phyloP scores from a whole-genome alignment of 2,888 invertebrate species.

The Archips xylosteana region DNA sequence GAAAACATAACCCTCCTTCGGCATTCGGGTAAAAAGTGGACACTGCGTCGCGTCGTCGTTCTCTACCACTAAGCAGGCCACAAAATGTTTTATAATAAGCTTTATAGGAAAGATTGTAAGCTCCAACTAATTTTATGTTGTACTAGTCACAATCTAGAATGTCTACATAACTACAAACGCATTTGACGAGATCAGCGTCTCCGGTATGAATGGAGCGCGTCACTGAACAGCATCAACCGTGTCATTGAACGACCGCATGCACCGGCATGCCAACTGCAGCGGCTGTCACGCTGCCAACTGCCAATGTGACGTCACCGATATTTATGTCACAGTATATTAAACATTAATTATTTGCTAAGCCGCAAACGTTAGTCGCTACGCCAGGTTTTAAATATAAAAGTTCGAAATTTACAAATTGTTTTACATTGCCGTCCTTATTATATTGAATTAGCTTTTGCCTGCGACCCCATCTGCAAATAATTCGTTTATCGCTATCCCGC shows the following conservation, averaged over 20 bases:
- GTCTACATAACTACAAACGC: conserved; percentile 1
- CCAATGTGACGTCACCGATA: conserved; percentile 35
- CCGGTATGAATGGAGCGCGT: conserved; percentile 74
- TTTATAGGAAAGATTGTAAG: not conserved
- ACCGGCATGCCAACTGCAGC: conserved; percentile 40
- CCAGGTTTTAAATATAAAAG: conserved; percentile 6
- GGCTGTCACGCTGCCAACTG: conserved; percentile 34
- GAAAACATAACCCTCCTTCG: too few relatives aligned
- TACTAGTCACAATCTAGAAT: not conserved
- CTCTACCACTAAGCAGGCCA: too few relatives aligned
- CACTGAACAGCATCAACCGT: conserved; percentile 54
- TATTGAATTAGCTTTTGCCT: too few relatives aligned
- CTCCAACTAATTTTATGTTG: not conserved
- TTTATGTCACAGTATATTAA: conserved; percentile 41
- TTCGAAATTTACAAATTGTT: not conserved
- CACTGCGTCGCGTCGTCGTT: too few relatives aligned
- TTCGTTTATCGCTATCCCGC: too few relatives aligned
- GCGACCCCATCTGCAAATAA: too few relatives aligned
- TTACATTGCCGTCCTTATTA: too few relatives aligned
- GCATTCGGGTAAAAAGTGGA: too few relatives aligned
- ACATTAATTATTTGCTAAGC: conserved; percentile 18
- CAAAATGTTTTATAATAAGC: not conserved
- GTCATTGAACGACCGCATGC: conserved; percentile 66
- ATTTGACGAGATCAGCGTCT: conserved; percentile 14
- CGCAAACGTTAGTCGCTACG: conserved; percentile 1